Evolutionary conservation across 2,888 invertebrate genomes (phyloP).

Genomic region (Drosophila phalerata): DNA sequence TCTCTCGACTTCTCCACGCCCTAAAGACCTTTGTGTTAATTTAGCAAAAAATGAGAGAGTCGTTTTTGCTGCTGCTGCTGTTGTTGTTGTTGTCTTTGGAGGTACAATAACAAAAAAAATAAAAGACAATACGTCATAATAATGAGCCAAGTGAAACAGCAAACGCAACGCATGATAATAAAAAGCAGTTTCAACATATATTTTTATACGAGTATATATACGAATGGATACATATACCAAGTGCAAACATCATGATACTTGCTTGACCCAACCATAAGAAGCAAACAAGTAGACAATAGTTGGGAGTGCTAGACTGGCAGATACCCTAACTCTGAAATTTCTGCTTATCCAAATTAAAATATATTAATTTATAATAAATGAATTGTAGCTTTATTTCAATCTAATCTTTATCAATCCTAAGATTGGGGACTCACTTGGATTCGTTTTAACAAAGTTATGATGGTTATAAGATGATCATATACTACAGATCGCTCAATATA

Average conservation of each 20-base stretch:
- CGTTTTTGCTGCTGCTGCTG: conserved; percentile 6
- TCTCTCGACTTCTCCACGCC: conserved; percentile 31
- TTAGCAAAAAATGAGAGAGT: conserved; percentile 51
- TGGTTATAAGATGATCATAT: neutral
- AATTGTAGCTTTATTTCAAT: neutral
- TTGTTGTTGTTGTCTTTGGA: conserved; percentile 23
- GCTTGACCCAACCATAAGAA: conserved; percentile 35
- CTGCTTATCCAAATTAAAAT: no score
- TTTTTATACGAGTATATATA: conserved; percentile 16
- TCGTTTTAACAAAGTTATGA: no score
- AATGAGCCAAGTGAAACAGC: conserved; percentile 63
- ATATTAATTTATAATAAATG: no score
- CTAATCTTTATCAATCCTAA: neutral
- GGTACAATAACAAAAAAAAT: conserved; percentile 39
- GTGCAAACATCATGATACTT: conserved; percentile 49
- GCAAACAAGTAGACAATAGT: conserved; percentile 5
- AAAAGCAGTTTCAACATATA: conserved; percentile 59
- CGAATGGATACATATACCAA: conserved; percentile 29
- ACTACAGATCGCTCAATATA: conserved; percentile 1
- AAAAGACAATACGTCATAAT: conserved; percentile 72
- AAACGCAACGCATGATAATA: conserved; percentile 52
- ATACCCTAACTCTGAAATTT: conserved; percentile 7
- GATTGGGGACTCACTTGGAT: no score
- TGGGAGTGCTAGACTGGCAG: neutral
- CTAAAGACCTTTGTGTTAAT: conserved; percentile 62